Evolutionary conservation across 2,113 vertebrate genomes (phyloP).

Genomic region (Notiomystis cincta): DNA sequence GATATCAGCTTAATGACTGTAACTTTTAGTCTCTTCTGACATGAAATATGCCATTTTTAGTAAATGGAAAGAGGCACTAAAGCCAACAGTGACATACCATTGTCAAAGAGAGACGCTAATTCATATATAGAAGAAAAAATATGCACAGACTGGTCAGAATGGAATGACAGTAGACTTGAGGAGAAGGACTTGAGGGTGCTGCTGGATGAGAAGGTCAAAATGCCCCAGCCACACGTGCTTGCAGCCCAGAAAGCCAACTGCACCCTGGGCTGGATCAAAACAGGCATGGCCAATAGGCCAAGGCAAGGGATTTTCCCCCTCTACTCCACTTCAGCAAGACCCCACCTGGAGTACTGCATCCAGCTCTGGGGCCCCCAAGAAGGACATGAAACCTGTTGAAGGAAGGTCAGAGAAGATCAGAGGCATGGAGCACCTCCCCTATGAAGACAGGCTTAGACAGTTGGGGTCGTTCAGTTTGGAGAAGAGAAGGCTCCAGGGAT

Average conservation of each 20-base stretch:
- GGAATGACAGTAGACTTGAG: neutral
- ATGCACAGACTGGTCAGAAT: neutral
- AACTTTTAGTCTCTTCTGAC: neutral
- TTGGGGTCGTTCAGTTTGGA: neutral
- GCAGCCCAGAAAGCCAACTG: neutral
- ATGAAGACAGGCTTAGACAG: neutral
- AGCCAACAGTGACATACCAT: neutral
- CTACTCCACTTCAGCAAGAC: neutral
- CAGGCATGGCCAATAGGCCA: neutral
- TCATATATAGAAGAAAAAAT: neutral
- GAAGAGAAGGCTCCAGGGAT: neutral
- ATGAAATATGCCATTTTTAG: neutral
- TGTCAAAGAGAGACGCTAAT: neutral
- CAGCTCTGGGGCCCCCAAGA: neutral
- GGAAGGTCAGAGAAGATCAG: neutral
- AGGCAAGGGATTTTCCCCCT: neutral
- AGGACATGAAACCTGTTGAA: neutral
- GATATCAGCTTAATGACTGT: neutral
- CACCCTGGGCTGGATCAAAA: neutral
- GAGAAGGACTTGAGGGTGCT: neutral
- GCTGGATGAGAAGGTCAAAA: neutral
- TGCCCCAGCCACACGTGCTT: rapidly evolving
- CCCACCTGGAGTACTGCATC: neutral
- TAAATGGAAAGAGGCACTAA: neutral
- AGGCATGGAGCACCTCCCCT: neutral